Base-by-base conservation (phyloP, 2,888 invertebrate genomes). In the Arrhopalites spinosus region DNA sequence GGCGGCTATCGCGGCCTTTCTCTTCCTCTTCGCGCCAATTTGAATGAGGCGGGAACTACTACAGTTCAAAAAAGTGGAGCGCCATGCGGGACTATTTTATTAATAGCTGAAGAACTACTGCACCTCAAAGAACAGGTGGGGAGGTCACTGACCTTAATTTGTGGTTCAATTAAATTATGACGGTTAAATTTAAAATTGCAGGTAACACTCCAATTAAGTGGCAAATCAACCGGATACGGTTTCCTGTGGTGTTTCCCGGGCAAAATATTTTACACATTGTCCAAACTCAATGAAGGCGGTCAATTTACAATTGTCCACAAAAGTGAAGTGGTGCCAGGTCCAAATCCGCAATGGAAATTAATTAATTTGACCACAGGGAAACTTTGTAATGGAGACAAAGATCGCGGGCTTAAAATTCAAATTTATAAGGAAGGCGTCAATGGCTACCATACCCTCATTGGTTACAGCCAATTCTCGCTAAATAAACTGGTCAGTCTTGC, bases 321-420 rank as follows among this genome's bases (percentile, higher is more conserved):
- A 82, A 88, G 88, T 56, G 89, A 89, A 83, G 86, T 86, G n/a
- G 59, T 45, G 29, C 87, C 77, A 56, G 76, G 73, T 13, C 82
- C 87, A 59, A 87, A 88, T 82, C 89, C 89, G 8, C 85, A 84
- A 23, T 90, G 89, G 89, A 85, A 85, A 78, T 78, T 83, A 84
- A 86, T 89, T 78, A 85, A 84, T 11, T 11, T 36, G 11, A 36
- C 36, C 3, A 36, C 36, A 36, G 36, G 5, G 36, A 36, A 36
- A 36, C 36, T 36, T 36, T 88, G 88, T 81, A 87, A 87, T 64
- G 78, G 80, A 17, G 87, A 88, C 81, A 85, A 86, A 83, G 86
- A 87, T 77, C 84, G 88, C 74, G 84, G 84, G 53, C 85, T 88
- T 50, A 84, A 85, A 78, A 84, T 88, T 56, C 86, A 86, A 76